phyloP scores from a whole-genome alignment of 2,113 vertebrate species.

The Pterocles orientalis region DNA sequence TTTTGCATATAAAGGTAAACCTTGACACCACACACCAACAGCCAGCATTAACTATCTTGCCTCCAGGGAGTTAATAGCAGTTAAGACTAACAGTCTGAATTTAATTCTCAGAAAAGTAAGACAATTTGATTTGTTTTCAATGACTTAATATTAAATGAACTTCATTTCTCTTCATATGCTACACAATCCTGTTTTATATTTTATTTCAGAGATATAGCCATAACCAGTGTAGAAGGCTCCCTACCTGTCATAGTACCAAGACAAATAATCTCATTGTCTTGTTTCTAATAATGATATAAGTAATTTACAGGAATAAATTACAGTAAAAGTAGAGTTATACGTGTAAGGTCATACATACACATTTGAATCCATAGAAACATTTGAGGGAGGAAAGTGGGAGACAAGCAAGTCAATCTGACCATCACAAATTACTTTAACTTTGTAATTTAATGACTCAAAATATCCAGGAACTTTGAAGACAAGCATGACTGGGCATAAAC shows the following conservation, averaged over 20 bases:
- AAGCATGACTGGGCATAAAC: background rate
- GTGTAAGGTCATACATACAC: background rate
- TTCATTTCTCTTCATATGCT: background rate
- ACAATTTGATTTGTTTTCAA: background rate
- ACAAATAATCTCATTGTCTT: background rate
- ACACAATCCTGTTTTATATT: background rate
- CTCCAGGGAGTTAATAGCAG: background rate
- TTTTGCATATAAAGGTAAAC: background rate
- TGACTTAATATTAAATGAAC: background rate
- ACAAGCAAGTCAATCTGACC: background rate
- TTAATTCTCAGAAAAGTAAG: background rate
- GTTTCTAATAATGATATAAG: background rate
- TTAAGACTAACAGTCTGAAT: background rate
- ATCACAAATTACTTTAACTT: background rate
- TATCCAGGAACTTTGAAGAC: background rate
- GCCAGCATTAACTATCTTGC: no score
- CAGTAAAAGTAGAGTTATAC: background rate
- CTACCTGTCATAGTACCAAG: background rate
- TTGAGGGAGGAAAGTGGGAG: background rate
- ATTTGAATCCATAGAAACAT: background rate
- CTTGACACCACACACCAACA: background rate
- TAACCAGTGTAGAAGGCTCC: rapidly evolving
- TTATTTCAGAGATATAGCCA: background rate
- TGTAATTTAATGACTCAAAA: background rate
- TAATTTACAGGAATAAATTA: background rate